Evolutionary conservation across 2,113 vertebrate species (phyloP).

Genomic region (Platichthys flesus): DNA sequence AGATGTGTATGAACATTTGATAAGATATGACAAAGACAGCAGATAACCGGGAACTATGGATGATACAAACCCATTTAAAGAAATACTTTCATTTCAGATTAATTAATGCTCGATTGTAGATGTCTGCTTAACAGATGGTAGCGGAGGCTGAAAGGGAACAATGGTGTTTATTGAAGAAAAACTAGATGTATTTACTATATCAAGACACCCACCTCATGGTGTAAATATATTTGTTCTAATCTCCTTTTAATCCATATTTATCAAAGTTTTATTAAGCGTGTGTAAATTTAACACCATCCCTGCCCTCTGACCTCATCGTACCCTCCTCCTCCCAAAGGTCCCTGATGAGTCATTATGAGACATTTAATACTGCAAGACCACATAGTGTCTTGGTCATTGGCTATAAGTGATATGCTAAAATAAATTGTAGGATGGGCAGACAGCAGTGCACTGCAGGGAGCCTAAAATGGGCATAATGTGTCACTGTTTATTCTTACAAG

Average conservation of each 20-base stretch:
- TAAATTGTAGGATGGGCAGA: slow-evolving; percentile 3
- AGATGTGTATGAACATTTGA: too few relatives aligned
- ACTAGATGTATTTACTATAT: not conserved
- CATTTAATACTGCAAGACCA: slow-evolving; percentile 42
- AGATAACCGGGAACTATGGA: too few relatives aligned
- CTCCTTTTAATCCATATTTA: not conserved
- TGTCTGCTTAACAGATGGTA: too few relatives aligned
- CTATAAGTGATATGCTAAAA: slow-evolving; percentile 37
- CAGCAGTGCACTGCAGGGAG: slow-evolving; percentile 6
- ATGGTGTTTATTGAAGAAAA: not conserved
- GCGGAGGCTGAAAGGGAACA: too few relatives aligned
- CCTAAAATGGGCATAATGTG: slow-evolving; percentile 15
- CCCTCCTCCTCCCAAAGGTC: slow-evolving; percentile 8
- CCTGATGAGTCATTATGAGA: slow-evolving; percentile 51
- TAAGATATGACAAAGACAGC: too few relatives aligned
- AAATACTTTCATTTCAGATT: too few relatives aligned
- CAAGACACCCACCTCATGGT: not conserved
- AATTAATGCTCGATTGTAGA: too few relatives aligned
- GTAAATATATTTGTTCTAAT: not conserved
- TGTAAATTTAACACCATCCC: not conserved
- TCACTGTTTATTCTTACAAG: slow-evolving; percentile 6
- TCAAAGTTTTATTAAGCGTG: not conserved
- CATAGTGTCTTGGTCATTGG: slow-evolving; percentile 31
- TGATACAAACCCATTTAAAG: too few relatives aligned
- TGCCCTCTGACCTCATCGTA: not conserved